Conservation (phyloP, 2,888 invertebrate genomes). For the Bhutanitis thaidina region DNA sequence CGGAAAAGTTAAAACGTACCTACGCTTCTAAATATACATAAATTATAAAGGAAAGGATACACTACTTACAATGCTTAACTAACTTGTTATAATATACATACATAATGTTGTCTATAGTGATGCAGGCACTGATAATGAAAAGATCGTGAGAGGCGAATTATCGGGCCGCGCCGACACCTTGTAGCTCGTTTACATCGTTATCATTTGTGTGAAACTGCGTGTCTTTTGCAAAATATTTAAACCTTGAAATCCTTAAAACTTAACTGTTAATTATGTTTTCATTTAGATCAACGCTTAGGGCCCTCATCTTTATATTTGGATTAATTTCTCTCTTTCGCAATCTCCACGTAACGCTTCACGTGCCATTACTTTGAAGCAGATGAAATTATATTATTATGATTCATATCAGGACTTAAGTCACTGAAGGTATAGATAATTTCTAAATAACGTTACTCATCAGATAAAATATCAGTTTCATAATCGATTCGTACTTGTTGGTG, state of each 20-base stretch:
- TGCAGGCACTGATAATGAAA: conserved; percentile 20
- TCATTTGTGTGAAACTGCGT: neutral
- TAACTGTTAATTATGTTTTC: no score
- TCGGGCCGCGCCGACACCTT: conserved; percentile 19
- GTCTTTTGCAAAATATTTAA: neutral
- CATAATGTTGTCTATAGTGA: neutral
- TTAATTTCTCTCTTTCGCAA: no score
- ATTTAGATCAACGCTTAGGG: no score
- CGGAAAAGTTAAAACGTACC: neutral
- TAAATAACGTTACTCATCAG: no score
- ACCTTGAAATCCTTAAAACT: neutral
- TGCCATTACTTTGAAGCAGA: no score
- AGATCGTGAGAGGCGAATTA: conserved; percentile 25
- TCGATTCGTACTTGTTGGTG: no score
- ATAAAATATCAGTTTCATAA: no score
- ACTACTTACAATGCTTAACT: neutral
- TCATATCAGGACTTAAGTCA: no score
- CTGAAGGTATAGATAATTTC: no score
- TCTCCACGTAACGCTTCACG: no score
- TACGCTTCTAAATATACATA: neutral
- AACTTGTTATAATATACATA: neutral
- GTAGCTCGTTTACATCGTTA: conserved; percentile 11
- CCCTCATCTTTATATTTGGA: no score
- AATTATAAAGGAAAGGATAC: neutral
- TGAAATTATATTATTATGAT: no score